Evolutionary conservation across 1,140 invertebrate species (phyloP).

Genomic region (Neodiprion fabricii): DNA sequence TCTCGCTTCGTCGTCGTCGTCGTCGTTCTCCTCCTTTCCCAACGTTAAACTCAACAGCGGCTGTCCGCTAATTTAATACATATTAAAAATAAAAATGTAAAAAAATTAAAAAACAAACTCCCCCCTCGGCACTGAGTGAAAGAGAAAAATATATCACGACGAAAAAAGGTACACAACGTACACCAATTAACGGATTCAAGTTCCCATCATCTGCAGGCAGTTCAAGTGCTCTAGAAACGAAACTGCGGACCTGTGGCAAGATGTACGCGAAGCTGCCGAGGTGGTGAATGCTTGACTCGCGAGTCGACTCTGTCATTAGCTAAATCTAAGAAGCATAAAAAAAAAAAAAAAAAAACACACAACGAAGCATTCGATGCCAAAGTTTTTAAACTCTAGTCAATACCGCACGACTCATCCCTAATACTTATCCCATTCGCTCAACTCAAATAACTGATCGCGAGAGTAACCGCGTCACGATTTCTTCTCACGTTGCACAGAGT

Average conservation of each 20-base stretch:
- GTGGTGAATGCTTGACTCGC: neutral
- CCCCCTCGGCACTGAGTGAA: slow-evolving; percentile 3
- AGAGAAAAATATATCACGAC: slow-evolving; percentile 25
- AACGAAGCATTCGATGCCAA: neutral
- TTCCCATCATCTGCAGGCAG: slow-evolving; percentile 48
- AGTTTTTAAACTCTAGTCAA: neutral
- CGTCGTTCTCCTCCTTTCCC: neutral
- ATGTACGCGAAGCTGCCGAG: neutral
- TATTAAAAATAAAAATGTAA: slow-evolving; percentile 27
- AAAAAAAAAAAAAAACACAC: too few relatives aligned
- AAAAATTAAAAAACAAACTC: slow-evolving; percentile 15
- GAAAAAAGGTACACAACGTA: slow-evolving; percentile 40
- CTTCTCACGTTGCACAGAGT: too few relatives aligned
- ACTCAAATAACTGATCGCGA: too few relatives aligned
- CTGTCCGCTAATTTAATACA: slow-evolving; percentile 40
- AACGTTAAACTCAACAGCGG: neutral
- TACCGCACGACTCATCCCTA: neutral
- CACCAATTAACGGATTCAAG: slow-evolving; percentile 54
- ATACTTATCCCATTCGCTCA: too few relatives aligned
- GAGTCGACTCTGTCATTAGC: neutral
- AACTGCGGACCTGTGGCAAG: neutral
- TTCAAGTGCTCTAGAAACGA: neutral
- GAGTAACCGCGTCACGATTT: too few relatives aligned
- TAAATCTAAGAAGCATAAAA: neutral
- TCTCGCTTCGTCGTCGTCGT: neutral